Evolutionary conservation across 2,888 invertebrate species (phyloP).

Genomic region (Aspidiotus rigidus): DNA sequence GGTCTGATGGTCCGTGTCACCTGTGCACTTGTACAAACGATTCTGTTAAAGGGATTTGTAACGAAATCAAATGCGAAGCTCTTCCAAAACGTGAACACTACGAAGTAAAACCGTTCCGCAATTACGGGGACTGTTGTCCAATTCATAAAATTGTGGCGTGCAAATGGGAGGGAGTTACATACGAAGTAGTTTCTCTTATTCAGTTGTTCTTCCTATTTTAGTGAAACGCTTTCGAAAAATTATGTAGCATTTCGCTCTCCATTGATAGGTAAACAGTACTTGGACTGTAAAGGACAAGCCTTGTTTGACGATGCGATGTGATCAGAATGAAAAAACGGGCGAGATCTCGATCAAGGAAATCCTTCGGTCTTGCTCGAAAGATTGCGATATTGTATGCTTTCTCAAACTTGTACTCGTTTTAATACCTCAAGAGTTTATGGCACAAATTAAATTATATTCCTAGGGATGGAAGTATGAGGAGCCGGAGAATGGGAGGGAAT

Average conservation of each 20-base stretch:
- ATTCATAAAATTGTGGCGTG: conserved; percentile 52
- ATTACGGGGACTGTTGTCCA: conserved; percentile 58
- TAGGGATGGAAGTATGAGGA: conserved; percentile 54
- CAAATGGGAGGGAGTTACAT: conserved; percentile 43
- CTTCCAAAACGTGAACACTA: conserved; percentile 49
- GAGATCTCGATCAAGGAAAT: conserved; percentile 49
- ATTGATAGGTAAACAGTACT: conserved; percentile 46
- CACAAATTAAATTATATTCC: background rate
- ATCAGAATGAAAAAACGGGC: conserved; percentile 44
- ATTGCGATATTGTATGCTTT: conserved; percentile 42
- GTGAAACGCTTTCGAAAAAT: background rate
- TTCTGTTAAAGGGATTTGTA: conserved; percentile 45
- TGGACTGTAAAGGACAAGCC: conserved; percentile 51
- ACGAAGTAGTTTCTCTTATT: conserved; percentile 38
- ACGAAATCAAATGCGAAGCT: conserved; percentile 49
- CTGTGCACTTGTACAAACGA: conserved; percentile 51
- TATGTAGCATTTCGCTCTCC: background rate
- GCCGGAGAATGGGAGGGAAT: conserved; percentile 44
- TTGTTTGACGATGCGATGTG: conserved; percentile 52
- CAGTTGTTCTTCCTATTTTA: background rate
- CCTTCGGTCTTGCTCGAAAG: conserved; percentile 48
- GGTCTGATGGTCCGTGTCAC: conserved; percentile 64
- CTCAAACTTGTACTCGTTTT: background rate
- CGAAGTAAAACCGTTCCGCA: conserved; percentile 48
- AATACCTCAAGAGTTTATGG: background rate